phyloP scores from a whole-genome alignment of 2,797 vertebrate genomes.

The Spinus pinus region DNA sequence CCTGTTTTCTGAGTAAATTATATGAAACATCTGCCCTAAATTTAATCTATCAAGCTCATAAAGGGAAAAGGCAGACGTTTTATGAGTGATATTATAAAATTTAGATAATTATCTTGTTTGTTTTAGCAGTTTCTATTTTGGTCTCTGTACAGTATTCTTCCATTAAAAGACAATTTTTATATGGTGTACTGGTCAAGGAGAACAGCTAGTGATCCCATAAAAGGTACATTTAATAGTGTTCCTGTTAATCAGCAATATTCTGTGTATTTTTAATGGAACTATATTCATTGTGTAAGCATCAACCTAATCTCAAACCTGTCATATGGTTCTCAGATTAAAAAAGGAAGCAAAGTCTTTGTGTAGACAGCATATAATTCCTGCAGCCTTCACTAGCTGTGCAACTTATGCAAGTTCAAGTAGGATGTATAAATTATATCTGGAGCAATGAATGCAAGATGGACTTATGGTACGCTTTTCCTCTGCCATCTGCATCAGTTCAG shows the following conservation, averaged over 20 bases:
- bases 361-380: not conserved
- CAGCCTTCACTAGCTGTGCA: not conserved
- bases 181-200: not conserved
- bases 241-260: not conserved
- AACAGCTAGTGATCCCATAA: not conserved
- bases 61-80: constrained; percentile 60
- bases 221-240: not conserved
- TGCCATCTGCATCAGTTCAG: not conserved
- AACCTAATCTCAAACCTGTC: not conserved
- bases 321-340: not conserved
- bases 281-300: not conserved
- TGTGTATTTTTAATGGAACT: not conserved
- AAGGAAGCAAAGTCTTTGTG: not conserved
- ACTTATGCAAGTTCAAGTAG: not conserved
- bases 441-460: not conserved
- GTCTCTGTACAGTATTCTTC: constrained; percentile 49
- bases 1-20: constrained; percentile 68
- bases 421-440: not conserved
- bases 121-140: constrained; percentile 66
- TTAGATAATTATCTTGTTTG: constrained; percentile 70
- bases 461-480: not conserved
- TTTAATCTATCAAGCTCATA: constrained; percentile 64
- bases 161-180: constrained; percentile 23
- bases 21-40: constrained; percentile 51
- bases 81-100: constrained; percentile 65